Evolutionary conservation across 1,140 invertebrate genomes (phyloP).

Genomic region (Drosophila parvula): DNA sequence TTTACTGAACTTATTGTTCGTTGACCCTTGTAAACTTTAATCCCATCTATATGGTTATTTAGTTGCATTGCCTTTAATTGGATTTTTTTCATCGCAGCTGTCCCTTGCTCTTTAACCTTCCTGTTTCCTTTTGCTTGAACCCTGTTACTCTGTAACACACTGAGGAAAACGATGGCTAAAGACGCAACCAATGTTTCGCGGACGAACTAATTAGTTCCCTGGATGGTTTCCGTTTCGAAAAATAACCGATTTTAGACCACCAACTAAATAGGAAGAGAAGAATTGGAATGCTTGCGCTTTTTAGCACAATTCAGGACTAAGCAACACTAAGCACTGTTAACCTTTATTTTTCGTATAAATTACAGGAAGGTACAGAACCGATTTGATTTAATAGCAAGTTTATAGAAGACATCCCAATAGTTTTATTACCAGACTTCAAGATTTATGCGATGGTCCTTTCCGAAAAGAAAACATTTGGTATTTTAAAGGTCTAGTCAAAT

Average conservation of each 20-base stretch:
- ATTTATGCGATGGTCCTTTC: too few species aligned
- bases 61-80: conserved; percentile 36
- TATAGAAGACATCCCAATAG: too few species aligned
- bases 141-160: conserved; percentile 15
- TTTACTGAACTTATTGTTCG: conserved; percentile 16
- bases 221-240: too few species aligned
- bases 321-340: too few species aligned
- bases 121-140: conserved; percentile 10
- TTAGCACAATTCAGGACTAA: not conserved
- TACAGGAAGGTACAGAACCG: not conserved
- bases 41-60: conserved; percentile 63
- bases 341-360: not conserved
- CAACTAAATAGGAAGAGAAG: too few species aligned
- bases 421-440: too few species aligned
- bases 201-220: too few species aligned
- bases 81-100: conserved; percentile 30
- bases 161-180: not conserved
- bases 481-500: too few species aligned
- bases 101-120: conserved; percentile 21
- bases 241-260: too few species aligned
- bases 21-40: conserved; percentile 49
- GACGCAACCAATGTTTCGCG: too few species aligned
- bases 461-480: too few species aligned
- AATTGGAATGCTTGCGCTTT: not conserved
- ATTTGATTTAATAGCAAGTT: not conserved